phyloP scores from a whole-genome alignment of 1,140 invertebrate species.

The Drosophila gunungcola region DNA sequence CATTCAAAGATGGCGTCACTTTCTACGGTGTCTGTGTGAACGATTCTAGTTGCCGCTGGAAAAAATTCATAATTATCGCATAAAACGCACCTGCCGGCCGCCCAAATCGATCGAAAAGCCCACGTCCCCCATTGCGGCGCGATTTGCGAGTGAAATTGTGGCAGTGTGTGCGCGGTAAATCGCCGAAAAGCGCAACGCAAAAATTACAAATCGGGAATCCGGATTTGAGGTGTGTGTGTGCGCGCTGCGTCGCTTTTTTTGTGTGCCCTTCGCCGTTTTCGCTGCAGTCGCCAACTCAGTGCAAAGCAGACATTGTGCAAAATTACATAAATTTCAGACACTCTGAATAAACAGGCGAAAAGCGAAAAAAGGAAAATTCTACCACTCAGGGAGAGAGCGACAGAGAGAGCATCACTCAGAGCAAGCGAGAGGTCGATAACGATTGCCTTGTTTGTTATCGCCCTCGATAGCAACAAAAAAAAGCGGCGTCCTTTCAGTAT shows the following conservation, averaged over 20 bases:
- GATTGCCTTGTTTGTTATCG: slow-evolving; percentile 34
- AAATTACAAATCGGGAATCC: slow-evolving; percentile 26
- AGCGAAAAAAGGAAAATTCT: slow-evolving; percentile 48
- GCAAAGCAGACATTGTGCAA: slow-evolving; percentile 42
- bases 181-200: slow-evolving; percentile 27
- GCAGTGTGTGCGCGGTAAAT: slow-evolving; percentile 50
- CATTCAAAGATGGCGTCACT: slow-evolving; percentile 76
- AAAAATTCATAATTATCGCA: slow-evolving; percentile 69
- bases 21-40: slow-evolving; percentile 73
- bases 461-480: slow-evolving; percentile 15
- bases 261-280: slow-evolving; percentile 20
- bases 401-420: slow-evolving; percentile 1
- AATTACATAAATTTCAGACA: slow-evolving; percentile 56
- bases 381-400: slow-evolving; percentile 15
- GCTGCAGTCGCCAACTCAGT: slow-evolving; percentile 28
- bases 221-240: slow-evolving; percentile 48
- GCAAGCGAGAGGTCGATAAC: slow-evolving; percentile 26
- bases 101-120: slow-evolving; percentile 67
- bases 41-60: slow-evolving; percentile 69
- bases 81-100: slow-evolving; percentile 58
- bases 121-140: slow-evolving; percentile 53
- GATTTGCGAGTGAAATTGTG: slow-evolving; percentile 60
- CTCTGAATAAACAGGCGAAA: slow-evolving; percentile 18
- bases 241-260: slow-evolving; percentile 55
- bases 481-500: slow-evolving; percentile 21